Base-by-base conservation (phyloP, 2,888 invertebrate genomes). In the Phengaris arion region DNA sequence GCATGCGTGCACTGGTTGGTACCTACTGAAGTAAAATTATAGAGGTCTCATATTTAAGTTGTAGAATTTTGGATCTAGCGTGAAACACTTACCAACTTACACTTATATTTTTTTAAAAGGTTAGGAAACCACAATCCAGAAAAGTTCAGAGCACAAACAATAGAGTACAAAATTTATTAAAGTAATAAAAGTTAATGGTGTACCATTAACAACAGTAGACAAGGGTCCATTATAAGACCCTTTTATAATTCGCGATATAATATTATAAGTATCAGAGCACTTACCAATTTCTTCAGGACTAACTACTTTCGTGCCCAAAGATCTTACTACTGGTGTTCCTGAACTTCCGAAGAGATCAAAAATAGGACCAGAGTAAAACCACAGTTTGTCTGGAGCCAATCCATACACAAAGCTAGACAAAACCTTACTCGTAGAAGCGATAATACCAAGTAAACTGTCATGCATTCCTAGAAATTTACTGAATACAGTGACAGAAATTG, bases 231-330 rank as follows among this genome's bases (percentile, higher is more conserved):
- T n/a, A 55, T 55, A 13, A 55, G 55, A n/a, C 55, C n/a, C n/a
- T 2, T n/a, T 7, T 55, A n/a, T 55, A 55, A 35, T 55, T 7
- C 55, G n/a, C n/a, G 13, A 55, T 55, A 7, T 55, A 55, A 35
- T 35, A 35, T 35, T 35, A 35, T 0, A 35, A 4, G 35, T 35
- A 35, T 2, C 35, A 35, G 35, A 35, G 48, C 35, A 81, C 88
- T 81, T 83, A 89, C 94, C 94, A 77, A 94, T 86, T 87, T 94
- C 90, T 79, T 94, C 93, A 9, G 88, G 86, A 8, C 91, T 88
- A 5, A 95, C 95, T 22, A 95, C 82, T 82, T 95, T 95, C 1
- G 94, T 94, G 0, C 94, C 94, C 73, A 95, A 86, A 0, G 95
- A 94, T 76, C 94, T 87, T 79, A 94, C 92, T 0, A 94, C 94